These are phyloP conservation scores for Microtus oregoni DNA, from an alignment of 2,113 vertebrate species.

Conservation along the genomic window DNA sequence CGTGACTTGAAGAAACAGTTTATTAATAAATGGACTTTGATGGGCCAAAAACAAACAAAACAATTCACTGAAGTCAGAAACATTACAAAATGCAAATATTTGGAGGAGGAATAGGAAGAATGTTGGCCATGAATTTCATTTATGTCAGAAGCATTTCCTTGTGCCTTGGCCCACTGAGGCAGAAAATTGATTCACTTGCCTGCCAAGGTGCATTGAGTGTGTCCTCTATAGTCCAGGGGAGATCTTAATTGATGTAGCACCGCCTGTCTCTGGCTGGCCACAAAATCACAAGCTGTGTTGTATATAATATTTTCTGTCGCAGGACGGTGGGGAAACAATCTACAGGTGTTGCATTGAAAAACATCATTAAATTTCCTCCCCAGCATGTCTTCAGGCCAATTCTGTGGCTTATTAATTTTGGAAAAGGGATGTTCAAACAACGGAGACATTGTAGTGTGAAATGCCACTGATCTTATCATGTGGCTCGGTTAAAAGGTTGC, in stretches of 20 bases:
- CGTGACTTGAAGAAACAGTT: neutral
- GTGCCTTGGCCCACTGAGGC: constrained; percentile 41
- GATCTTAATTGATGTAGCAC: constrained; percentile 50
- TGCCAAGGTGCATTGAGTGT: neutral
- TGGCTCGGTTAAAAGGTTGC: neutral
- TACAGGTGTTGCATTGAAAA: neutral
- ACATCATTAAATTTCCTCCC: neutral
- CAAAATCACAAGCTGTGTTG: neutral
- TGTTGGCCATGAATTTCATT: neutral
- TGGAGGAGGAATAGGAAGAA: neutral
- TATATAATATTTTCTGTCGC: neutral
- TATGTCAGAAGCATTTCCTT: constrained; percentile 27
- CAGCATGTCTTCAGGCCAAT: neutral
- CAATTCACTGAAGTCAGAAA: neutral
- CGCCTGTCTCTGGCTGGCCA: constrained; percentile 7
- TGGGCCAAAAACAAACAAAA: neutral
- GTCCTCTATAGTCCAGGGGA: constrained; percentile 22
- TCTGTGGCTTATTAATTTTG: neutral
- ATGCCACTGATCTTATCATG: neutral
- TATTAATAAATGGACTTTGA: neutral
- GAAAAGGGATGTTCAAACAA: neutral
- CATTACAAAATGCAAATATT: neutral
- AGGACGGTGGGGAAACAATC: neutral
- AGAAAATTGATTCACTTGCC: constrained; percentile 65
- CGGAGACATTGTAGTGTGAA: neutral